These are phyloP conservation scores for Myotis lucifugus DNA, from an alignment of 2,113 vertebrate genomes.

Conservation along the genomic window DNA sequence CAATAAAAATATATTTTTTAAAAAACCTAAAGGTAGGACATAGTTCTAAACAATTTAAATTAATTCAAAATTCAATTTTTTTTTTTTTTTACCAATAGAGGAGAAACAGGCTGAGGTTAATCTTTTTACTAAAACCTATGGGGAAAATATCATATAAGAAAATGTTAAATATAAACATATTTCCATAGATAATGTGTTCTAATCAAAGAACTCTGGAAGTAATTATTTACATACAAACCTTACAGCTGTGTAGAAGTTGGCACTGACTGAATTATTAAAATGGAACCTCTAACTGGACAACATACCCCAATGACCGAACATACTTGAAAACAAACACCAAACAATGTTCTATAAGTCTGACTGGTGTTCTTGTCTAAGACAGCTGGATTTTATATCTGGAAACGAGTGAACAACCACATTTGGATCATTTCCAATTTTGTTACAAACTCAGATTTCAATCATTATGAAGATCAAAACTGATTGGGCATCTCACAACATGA, in stretches of 20 bases:
- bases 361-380: neutral
- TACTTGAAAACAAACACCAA: neutral
- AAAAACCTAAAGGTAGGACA: neutral
- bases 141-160: neutral
- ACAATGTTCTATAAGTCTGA: neutral
- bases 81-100: neutral
- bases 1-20: too few species aligned
- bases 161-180: conserved; percentile 24
- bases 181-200: neutral
- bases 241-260: neutral
- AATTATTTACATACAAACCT: neutral
- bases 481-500: neutral
- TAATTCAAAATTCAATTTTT: conserved; percentile 7
- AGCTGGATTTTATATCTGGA: conserved; percentile 16
- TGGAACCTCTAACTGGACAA: neutral
- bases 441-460: neutral
- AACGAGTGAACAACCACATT: neutral
- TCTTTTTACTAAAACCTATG: conserved; percentile 46
- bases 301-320: neutral
- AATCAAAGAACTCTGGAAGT: conserved; percentile 11
- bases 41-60: neutral
- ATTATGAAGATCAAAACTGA: neutral
- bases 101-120: neutral
- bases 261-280: neutral
- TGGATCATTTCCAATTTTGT: neutral